Base-by-base conservation (phyloP, 2,797 vertebrate genomes). In the Hippoglossus hippoglossus region DNA sequence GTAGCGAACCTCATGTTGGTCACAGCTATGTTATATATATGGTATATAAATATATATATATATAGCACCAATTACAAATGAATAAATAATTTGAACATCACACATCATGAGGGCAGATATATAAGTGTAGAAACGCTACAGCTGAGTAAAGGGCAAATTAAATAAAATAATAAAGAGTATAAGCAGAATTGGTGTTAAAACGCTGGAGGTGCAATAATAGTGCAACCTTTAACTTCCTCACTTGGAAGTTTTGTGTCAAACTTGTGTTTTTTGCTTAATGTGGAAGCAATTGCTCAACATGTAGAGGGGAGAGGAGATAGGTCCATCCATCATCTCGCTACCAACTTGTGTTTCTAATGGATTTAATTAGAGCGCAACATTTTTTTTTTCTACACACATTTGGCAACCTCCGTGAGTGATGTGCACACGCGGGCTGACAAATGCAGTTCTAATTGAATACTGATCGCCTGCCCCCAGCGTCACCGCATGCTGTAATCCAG, bases 371-470 rank as follows among this genome's bases (percentile, higher is more conserved):
- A 69, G 54, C 25, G 52, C 50, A 62, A 58, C 65, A 67, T 62
- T 73, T 81, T 71, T 57, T 36, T 82, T 72, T 60, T 36, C 10
- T 18, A 18, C 2, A 41, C 46, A 22, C 54, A 47, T 39, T 51
- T 60, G 61, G 64, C 47, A 58, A 67, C 74, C 69, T 51, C 36
- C 53, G 50, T 34, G 68, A 86, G 66, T 63, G 84, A 79, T 64
- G 59, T 36, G 47, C 80, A 80, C 2, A 26, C 72, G 54, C 58
- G 44, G 41, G 74, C 71, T 67, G 49, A 87, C 79, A 80, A 83
- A 86, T 51, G 51, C 25, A 16, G 0, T 26, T 65, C 54, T 80
- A 81, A 85, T 82, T 82, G 80, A 88, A 80, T 68, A 31, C 31
- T 26, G 71, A 75, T 80, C 68, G 57, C 53, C n/a, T 51, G 19